Percentiles rank a stretch among this genome's conserved stretches.
phyloP scores from a whole-genome alignment of 2,888 invertebrate species.

The Chrysina gloriosa region DNA sequence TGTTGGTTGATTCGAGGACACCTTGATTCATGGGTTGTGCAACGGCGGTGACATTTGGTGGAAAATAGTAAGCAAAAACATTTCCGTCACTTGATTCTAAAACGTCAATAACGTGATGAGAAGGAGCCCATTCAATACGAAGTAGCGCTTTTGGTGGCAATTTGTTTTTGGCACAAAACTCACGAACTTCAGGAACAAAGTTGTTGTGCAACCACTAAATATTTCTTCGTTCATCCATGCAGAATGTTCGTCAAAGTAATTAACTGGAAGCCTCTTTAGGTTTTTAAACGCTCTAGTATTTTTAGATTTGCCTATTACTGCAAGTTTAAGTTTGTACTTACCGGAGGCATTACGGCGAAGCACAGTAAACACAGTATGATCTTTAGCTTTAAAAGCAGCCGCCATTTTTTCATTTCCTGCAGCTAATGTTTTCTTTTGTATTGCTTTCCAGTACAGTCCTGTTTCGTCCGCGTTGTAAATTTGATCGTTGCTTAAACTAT shows the following conservation, averaged over 20 bases:
- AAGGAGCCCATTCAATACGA: neutral
- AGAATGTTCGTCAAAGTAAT: neutral
- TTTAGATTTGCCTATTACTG: too few relatives aligned
- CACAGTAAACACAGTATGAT: too few relatives aligned
- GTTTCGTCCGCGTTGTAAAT: too few relatives aligned
- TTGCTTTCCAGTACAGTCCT: too few relatives aligned
- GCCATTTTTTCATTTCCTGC: too few relatives aligned
- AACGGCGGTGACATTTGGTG: neutral
- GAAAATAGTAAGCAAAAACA: neutral
- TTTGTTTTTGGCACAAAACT: neutral
- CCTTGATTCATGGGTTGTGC: neutral
- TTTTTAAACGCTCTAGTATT: too few relatives aligned
- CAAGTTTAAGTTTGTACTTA: too few relatives aligned
- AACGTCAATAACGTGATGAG: neutral
- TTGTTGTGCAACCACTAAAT: too few relatives aligned
- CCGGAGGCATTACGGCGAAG: too few relatives aligned
- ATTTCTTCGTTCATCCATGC: neutral
- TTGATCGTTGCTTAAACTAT: too few relatives aligned
- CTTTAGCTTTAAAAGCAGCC: too few relatives aligned
- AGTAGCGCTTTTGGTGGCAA: neutral
- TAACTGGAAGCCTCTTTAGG: neutral
- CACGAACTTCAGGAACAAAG: neutral
- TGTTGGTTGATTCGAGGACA: neutral
- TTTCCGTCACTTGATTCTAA: neutral
- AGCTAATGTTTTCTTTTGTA: too few relatives aligned